These are phyloP conservation scores for Opisthocomus hoazin DNA, from an alignment of 2,113 vertebrate genomes.

Conservation along the genomic window DNA sequence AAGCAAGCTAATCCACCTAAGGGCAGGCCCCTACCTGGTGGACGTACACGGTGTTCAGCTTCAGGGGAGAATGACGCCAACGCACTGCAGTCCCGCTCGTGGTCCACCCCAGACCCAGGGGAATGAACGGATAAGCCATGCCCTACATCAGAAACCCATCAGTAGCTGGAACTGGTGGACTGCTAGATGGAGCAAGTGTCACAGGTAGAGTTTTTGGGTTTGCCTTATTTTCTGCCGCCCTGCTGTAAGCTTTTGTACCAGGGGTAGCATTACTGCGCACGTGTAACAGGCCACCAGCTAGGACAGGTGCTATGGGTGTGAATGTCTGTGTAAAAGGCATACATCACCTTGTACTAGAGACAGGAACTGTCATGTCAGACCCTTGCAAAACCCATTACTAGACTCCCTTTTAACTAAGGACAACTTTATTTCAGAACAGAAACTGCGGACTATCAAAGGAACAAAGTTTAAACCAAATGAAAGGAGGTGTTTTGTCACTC, in stretches of 20 bases:
- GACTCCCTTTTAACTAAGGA: neutral
- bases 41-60: neutral
- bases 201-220: neutral
- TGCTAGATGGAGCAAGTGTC: neutral
- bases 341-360: neutral
- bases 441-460: neutral
- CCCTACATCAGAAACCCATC: neutral
- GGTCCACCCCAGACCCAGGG: neutral
- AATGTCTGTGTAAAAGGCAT: neutral
- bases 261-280: accelerated
- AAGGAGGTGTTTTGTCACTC: neutral
- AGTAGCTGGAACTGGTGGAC: neutral
- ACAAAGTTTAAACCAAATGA: neutral
- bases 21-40: neutral
- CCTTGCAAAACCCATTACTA: neutral
- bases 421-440: neutral
- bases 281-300: neutral
- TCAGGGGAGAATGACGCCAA: neutral
- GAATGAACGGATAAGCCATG: neutral
- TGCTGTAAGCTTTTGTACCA: neutral
- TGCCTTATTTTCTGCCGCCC: neutral
- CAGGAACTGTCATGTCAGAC: neutral
- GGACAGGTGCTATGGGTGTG: accelerated
- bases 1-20: neutral
- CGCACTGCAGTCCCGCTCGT: too few relatives aligned